phyloP scores from a whole-genome alignment of 2,113 vertebrate species.

The Dicaeum eximium region DNA sequence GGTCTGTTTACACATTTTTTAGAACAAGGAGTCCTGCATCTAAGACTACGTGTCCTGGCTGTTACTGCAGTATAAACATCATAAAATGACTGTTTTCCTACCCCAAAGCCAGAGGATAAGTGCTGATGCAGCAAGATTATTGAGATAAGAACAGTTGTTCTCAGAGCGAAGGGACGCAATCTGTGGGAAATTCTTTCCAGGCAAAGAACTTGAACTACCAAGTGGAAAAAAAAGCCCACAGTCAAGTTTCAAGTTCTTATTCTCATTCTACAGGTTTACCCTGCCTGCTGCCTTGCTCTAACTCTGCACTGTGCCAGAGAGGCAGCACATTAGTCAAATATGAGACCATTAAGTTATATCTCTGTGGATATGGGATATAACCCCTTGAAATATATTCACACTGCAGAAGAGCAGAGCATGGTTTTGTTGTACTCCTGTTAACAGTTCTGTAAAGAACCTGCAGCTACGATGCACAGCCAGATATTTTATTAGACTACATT shows the following conservation, averaged over 20 bases:
- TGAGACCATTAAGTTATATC: background rate
- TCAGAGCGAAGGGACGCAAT: background rate
- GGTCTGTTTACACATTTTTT: background rate
- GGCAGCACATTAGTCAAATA: background rate
- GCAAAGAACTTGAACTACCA: background rate
- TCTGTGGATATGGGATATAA: background rate
- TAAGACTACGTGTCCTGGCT: background rate
- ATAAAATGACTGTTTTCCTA: background rate
- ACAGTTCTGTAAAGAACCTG: conserved; percentile 2
- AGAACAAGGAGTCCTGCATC: background rate
- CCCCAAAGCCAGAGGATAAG: background rate
- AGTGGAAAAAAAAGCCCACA: background rate
- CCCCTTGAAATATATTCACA: background rate
- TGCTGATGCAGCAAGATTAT: background rate
- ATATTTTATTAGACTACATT: conserved; percentile 50
- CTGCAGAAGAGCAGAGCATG: conserved; percentile 1
- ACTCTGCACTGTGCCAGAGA: background rate
- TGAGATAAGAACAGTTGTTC: background rate
- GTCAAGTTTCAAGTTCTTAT: background rate
- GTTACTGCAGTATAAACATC: background rate
- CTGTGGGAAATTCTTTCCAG: background rate
- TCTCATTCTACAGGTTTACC: background rate
- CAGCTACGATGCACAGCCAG: background rate
- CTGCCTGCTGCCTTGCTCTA: background rate
- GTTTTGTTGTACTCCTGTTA: background rate